These are phyloP conservation scores for Macroteleia sp. DNA, from an alignment of 2,888 invertebrate species.

Conservation along the genomic window DNA sequence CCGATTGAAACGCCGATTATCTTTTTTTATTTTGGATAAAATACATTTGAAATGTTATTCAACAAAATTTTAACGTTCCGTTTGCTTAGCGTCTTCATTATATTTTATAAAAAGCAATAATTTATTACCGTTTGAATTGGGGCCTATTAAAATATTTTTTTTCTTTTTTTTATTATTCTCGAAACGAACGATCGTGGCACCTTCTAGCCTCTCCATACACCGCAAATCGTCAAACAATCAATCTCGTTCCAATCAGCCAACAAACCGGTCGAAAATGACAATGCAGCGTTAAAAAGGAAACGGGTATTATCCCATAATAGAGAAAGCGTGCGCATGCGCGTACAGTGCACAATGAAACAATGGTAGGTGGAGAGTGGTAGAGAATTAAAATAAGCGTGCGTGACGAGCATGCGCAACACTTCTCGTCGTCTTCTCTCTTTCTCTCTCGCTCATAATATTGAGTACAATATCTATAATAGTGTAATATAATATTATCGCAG, in stretches of 20 bases:
- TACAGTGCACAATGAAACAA: not conserved
- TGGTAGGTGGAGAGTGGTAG: not conserved
- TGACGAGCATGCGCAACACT: constrained; percentile 19
- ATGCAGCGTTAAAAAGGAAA: constrained; percentile 57
- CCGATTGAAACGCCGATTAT: no score
- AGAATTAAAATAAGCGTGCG: not conserved
- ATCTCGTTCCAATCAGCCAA: constrained; percentile 60
- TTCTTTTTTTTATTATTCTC: not conserved
- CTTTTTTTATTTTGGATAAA: no score
- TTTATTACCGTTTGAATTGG: not conserved
- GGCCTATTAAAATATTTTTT: constrained; percentile 6
- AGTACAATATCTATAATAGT: constrained; percentile 67
- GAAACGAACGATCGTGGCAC: constrained; percentile 11
- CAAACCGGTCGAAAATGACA: constrained; percentile 64
- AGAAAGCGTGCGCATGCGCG: constrained; percentile 20
- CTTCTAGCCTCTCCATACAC: constrained; percentile 39
- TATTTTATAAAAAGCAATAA: not conserved
- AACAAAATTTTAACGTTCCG: no score
- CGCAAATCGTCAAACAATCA: constrained; percentile 44
- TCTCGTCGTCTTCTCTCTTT: constrained; percentile 53
- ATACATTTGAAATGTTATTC: no score
- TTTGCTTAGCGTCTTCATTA: no score
- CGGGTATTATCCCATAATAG: constrained; percentile 13
- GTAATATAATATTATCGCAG: constrained; percentile 67
- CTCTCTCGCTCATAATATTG: constrained; percentile 66